Evolutionary conservation across 2,888 invertebrate genomes (phyloP), one percentile per base, ranked within the genome.

Genomic region (Copidosoma aretas): DNA sequence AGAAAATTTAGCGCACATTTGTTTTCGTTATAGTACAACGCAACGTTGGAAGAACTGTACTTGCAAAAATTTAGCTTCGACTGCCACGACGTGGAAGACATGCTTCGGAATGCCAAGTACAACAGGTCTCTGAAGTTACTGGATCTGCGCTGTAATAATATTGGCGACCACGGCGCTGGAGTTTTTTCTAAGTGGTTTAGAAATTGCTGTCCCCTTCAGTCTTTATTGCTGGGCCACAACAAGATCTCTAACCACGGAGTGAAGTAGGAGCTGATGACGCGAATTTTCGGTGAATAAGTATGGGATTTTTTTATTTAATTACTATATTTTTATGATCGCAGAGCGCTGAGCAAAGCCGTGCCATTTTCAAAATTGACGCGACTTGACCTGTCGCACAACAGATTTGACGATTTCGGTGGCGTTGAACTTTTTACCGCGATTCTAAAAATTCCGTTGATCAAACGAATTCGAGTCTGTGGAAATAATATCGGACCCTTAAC

Each of bases 51-150:
- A 0, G 89, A 89, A 74, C 76, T 90, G 15, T 87, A 88, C 80
- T 79, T 88, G 25, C 88, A 88, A 77, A 90, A 90, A 75, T 88
- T 87, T 73, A 83, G 86, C 76, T 86, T 90, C 46, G 85, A 86
- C 17, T 86, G 88, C 0, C 89, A 89, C 67, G 89, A 90, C 74
- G 81, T 89, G 52, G 89, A 89, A 72, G 85, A 85, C 66, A 81
- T 90, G 67, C 77, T 86, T 5, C 77, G 85, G 56, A 89, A 89
- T 10, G 81, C 89, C 57, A 78, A 81, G 17, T 74, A 76, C 1
- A 90, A 90, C 75, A 82, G 77, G 1, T 85, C 86, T 0, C 76
- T 91, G n/a, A 73, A 86, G 21, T 84, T 89, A 63, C 78, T 91
- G 39, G 89, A 91, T 82, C 78, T 91, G 15, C 86, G 86, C 0